phyloP scores from a whole-genome alignment of 2,888 invertebrate genomes.

The Melikaiella ostensackeni region DNA sequence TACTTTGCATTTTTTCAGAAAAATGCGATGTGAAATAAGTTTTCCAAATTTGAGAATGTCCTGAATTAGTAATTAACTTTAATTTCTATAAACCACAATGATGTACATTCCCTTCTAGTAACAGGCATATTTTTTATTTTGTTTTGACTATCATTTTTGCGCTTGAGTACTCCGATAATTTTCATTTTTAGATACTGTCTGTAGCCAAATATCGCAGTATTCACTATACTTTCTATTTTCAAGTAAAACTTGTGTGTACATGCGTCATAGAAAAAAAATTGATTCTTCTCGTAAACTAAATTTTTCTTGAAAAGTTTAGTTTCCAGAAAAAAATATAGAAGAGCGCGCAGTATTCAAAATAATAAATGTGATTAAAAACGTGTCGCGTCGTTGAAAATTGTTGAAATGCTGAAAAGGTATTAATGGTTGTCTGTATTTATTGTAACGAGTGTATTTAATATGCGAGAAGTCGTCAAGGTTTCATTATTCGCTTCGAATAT shows the following conservation, averaged over 20 bases:
- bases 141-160: slow-evolving; percentile 31
- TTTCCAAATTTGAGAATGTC: background rate
- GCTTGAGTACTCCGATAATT: slow-evolving; percentile 46
- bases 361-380: slow-evolving; percentile 26
- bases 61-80: background rate
- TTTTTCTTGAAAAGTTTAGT: background rate
- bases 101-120: slow-evolving; percentile 59
- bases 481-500: background rate
- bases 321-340: background rate
- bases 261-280: background rate
- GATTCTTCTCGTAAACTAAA: too few species aligned
- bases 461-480: background rate
- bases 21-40: background rate
- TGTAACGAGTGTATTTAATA: slow-evolving; percentile 30
- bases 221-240: slow-evolving; percentile 47
- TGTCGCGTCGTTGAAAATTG: slow-evolving; percentile 14
- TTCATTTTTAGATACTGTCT: slow-evolving; percentile 62
- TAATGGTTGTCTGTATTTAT: slow-evolving; percentile 36
- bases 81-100: slow-evolving; percentile 8
- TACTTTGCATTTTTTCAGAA: background rate
- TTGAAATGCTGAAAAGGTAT: slow-evolving; percentile 29
- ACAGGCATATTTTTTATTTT: slow-evolving; percentile 42
- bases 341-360: slow-evolving; percentile 11
- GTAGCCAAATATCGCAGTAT: slow-evolving; percentile 62
- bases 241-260: background rate